phyloP scores from a whole-genome alignment of 2,797 vertebrate genomes.

The Channallabes apus region DNA sequence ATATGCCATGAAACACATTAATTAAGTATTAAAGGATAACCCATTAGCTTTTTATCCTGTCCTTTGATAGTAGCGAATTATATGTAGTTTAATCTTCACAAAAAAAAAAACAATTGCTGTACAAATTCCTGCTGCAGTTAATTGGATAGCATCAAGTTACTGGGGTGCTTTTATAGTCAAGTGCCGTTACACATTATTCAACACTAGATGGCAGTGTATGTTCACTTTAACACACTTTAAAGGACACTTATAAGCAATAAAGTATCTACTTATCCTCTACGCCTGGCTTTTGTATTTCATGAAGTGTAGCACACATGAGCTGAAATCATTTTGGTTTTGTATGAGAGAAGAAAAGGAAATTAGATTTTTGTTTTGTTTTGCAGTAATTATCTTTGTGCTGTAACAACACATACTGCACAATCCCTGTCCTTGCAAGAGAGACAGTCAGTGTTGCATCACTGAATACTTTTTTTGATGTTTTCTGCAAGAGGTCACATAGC shows the following conservation, averaged over 20 bases:
- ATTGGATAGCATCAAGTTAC: neutral
- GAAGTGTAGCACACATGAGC: neutral
- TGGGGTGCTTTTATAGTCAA: neutral
- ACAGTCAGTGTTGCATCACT: slow-evolving; percentile 8
- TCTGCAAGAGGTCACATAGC: neutral
- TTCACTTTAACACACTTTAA: slow-evolving; percentile 25
- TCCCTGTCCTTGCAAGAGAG: slow-evolving; percentile 1
- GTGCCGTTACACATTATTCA: neutral
- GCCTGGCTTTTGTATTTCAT: neutral
- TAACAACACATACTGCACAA: neutral
- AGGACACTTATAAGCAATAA: neutral
- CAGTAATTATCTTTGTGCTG: neutral
- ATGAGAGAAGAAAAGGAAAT: neutral
- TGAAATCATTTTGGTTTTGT: neutral
- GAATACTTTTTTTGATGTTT: neutral
- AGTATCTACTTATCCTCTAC: neutral
- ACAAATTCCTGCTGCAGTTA: neutral
- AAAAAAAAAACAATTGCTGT: neutral
- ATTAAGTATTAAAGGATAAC: neutral
- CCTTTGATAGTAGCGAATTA: neutral
- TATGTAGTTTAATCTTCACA: neutral
- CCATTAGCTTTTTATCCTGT: neutral
- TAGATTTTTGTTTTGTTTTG: neutral
- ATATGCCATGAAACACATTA: neutral
- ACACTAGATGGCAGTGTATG: slow-evolving; percentile 67